Base-by-base conservation (phyloP, 2,797 vertebrate genomes). In the Melopsittacus undulatus region DNA sequence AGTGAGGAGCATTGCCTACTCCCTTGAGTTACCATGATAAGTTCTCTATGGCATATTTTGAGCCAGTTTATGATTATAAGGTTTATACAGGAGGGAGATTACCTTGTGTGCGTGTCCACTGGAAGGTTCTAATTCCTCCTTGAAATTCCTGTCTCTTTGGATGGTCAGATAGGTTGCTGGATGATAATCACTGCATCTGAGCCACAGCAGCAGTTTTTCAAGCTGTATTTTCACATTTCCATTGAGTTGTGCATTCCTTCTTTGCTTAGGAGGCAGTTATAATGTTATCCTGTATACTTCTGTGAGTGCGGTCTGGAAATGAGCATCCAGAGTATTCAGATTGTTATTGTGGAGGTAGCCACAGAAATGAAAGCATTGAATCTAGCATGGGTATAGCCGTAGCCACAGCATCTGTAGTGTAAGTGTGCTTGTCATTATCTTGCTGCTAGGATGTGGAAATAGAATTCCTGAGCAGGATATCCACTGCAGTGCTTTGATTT, bases 281-380 rank as follows among this genome's bases (percentile, higher is more conserved):
- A 6, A 9, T 51, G 21, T 45, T 87, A 42, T 82, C 19, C 10
- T 85, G 19, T 57, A 7, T 26, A 5, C 10, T 67, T 75, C 26
- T 62, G 29, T 16, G 43, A 49, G 27, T 40, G 43, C 43, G 89
- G 80, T n/a, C 30, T 81, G 56, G 43, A 22, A 10, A 4, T 3
- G 10, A 61, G 15, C 2, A 3, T 26, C 73, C 59, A 32, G n/a
- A 89, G 67, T 40, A 0, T 52, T 90, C 0, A 1, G 7, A 17
- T 73, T 54, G 18, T 76, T 76, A 7, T 6, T 87, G 54, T 48
- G 52, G 56, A 74, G 61, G 30, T 36, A 27, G 21, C 56, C 67
- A 46, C 75, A 76, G 40, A 84, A 82, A 83, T n/a, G 21, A 48
- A 91, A 77, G 22, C 1, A 0, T 9, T 69, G 79, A 67, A 80